Percentiles rank a stretch among this genome's conserved stretches.
phyloP scores from a whole-genome alignment of 2,888 invertebrate species.

The Melangyna quadrimaculata region DNA sequence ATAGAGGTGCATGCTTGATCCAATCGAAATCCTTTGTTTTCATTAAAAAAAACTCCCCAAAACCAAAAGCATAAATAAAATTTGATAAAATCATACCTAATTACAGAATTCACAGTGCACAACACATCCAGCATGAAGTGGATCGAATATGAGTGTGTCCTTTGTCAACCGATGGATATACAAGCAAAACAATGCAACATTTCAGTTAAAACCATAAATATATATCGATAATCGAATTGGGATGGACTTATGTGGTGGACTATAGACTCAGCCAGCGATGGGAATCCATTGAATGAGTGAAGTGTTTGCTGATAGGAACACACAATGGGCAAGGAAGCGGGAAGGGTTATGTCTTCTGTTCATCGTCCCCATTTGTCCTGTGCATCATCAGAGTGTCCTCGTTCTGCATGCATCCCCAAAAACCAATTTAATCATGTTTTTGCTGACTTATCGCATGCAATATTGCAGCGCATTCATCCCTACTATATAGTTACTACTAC shows the following conservation, averaged over 20 bases:
- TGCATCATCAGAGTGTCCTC: not conserved
- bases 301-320: slow-evolving; percentile 47
- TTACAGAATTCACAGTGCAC: slow-evolving; percentile 74
- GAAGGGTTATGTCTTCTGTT: not conserved
- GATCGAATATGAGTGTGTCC: slow-evolving; percentile 14
- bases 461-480: slow-evolving; percentile 61
- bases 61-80: slow-evolving; percentile 73
- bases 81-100: slow-evolving; percentile 75
- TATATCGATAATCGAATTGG: slow-evolving; percentile 76
- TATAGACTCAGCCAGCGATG: slow-evolving; percentile 64
- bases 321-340: not conserved
- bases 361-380: not conserved
- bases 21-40: slow-evolving; percentile 51
- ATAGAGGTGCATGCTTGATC: not conserved
- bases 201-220: slow-evolving; percentile 76
- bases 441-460: slow-evolving; percentile 70
- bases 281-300: slow-evolving; percentile 45
- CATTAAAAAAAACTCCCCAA: slow-evolving; percentile 65
- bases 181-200: slow-evolving; percentile 63
- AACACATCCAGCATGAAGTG: slow-evolving; percentile 37
- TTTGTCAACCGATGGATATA: slow-evolving; percentile 1
- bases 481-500: not conserved
- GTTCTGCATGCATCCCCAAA: slow-evolving; percentile 40
- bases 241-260: slow-evolving; percentile 49
- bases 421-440: slow-evolving; percentile 71